Base-by-base conservation (phyloP, 2,113 vertebrate genomes). In the Eretmodus cyanostictus region DNA sequence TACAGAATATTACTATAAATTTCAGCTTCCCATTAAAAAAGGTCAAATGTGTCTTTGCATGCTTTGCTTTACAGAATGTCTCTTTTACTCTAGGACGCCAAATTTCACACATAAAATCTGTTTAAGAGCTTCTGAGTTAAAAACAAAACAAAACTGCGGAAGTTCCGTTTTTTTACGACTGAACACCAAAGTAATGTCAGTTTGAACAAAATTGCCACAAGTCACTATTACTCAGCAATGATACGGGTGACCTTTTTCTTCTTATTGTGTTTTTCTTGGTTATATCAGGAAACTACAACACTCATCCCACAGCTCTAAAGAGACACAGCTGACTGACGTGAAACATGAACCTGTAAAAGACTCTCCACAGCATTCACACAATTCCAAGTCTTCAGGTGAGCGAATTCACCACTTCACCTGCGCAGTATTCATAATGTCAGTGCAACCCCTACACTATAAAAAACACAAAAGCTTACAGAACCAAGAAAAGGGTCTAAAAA, bases 281-380 rank as follows among this genome's bases (percentile, higher is more conserved):
- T 29, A 31, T 9, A 17, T 12, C 88, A 99, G 98, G 92, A 99
- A 98, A 89, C 97, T 98, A 82, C 96, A 86, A 47, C 86, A 63
- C 49, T 80, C 95, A 96, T 97, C 97, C 83, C 96, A 97, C 89
- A 94, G 95, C 17, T 96, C 95, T 24, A 97, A 97, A 17, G 97
- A 97, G 2, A 96, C 97, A 83, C 95, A 95, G 51, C 93, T 97
- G 89, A 97, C 97, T 63, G 97, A 97, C 81, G 94, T 96, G 53
- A 94, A 95, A 0, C 96, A 38, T 96, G 96, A 29, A 96, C 95
- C 8, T 96, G 93, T 1, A 93, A 97, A 57, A 96, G 97, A 84
- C 22, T 53, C 84, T 73, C 27, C 34, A 22, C 81, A 29, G n/a
- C 38, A 81, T 55, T 91, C 88, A 29, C 79, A 86, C 8, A 45